These are phyloP conservation scores for Apomyelois bistriatella DNA, from an alignment of 2,888 invertebrate species.

Conservation along the genomic window DNA sequence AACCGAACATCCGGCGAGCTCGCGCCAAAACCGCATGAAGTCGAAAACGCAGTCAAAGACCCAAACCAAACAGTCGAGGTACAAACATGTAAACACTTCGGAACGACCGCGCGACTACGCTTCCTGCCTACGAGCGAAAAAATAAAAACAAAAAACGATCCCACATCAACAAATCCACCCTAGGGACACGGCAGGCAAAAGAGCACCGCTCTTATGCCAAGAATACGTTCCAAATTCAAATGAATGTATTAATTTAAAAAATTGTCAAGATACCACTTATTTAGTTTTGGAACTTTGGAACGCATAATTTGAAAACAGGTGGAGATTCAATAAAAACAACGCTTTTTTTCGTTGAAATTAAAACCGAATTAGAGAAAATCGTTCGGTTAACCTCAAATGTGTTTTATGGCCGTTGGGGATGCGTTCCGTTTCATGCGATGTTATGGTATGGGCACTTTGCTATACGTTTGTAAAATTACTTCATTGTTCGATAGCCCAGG, in stretches of 20 bases:
- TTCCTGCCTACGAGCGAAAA: constrained; percentile 38
- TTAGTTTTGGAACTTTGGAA: constrained; percentile 26
- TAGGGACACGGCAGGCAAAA: constrained; percentile 15
- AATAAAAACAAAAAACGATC: constrained; percentile 32
- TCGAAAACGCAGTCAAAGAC: constrained; percentile 60
- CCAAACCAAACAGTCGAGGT: constrained; percentile 57
- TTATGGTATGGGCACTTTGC: constrained; percentile 22
- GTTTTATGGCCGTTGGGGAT: constrained; percentile 36
- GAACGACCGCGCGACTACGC: constrained; percentile 36
- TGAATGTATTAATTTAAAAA: constrained; percentile 22
- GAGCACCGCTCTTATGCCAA: constrained; percentile 14
- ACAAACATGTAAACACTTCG: constrained; percentile 62
- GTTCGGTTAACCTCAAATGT: constrained; percentile 59
- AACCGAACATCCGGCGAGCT: constrained; percentile 51
- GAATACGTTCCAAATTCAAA: constrained; percentile 18
- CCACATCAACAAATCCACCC: constrained; percentile 35
- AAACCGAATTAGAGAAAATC: constrained; percentile 62
- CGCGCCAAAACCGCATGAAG: constrained; percentile 58
- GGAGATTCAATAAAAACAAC: constrained; percentile 36
- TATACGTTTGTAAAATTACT: constrained; percentile 20
- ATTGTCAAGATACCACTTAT: constrained; percentile 29
- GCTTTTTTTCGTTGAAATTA: constrained; percentile 56
- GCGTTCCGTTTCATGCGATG: constrained; percentile 30
- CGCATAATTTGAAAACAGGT: constrained; percentile 57
- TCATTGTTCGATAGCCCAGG: constrained; percentile 18